These are phyloP conservation scores for Babylonia areolata DNA, from an alignment of 1,140 invertebrate genomes.

Conservation along the genomic window DNA sequence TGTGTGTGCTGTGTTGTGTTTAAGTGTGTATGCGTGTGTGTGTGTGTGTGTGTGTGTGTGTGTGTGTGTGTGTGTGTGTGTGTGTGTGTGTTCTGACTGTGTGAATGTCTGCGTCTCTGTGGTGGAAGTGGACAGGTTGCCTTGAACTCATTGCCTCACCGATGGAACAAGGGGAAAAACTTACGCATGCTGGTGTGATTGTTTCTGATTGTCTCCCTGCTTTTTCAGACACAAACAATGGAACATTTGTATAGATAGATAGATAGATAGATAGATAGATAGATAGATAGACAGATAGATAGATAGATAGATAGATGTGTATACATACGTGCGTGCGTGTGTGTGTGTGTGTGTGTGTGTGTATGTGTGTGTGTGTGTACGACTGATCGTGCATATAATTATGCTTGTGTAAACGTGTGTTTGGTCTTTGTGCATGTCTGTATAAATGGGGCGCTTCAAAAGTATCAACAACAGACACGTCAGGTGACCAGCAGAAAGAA, in stretches of 20 bases:
- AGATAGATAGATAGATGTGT: no score
- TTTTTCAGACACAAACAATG: no score
- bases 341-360: constrained; percentile 9
- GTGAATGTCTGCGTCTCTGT: neutral
- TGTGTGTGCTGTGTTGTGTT: neutral
- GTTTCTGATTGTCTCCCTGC: no score
- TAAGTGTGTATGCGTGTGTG: neutral
- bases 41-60: neutral
- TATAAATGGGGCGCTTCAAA: neutral
- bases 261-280: no score
- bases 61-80: constrained; percentile 5
- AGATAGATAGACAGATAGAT: no score
- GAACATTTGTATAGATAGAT: no score
- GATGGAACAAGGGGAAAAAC: no score
- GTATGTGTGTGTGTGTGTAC: neutral
- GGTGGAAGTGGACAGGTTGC: no score
- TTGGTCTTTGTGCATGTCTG: neutral
- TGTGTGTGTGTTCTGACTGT: neutral
- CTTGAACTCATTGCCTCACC: no score
- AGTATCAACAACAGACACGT: no score
- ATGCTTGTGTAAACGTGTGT: neutral
- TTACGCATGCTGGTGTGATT: no score
- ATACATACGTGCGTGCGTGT: neutral
- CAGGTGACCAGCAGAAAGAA: no score
- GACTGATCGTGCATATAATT: neutral